Conservation (phyloP, 2,888 invertebrate species). For the Lissocephala sabroskyi region DNA sequence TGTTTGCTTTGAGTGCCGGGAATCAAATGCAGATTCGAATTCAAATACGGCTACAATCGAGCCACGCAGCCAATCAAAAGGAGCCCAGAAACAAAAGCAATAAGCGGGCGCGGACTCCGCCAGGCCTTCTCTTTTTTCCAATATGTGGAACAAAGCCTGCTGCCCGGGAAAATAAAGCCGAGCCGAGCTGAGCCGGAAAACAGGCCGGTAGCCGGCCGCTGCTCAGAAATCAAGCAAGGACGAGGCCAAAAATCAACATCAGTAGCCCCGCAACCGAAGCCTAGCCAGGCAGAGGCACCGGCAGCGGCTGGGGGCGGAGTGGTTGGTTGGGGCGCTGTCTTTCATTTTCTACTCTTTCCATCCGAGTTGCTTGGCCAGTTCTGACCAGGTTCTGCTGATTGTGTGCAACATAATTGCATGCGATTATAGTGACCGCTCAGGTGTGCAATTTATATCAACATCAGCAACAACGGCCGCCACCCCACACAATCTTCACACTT, state of each 20-base stretch:
- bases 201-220: not conserved
- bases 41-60: too few relatives aligned
- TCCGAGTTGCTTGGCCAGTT: constrained; percentile 48
- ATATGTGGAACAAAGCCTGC: constrained; percentile 35
- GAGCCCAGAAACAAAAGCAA: constrained; percentile 2
- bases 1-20: constrained; percentile 48
- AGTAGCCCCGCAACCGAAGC: constrained; percentile 17
- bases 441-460: constrained; percentile 69
- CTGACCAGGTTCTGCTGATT: constrained; percentile 35
- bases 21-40: constrained; percentile 15
- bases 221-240: constrained; percentile 42
- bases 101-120: constrained; percentile 3
- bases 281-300: not conserved
- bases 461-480: constrained; percentile 8
- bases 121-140: constrained; percentile 8
- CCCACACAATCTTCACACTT: constrained; percentile 30
- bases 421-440: constrained; percentile 72
- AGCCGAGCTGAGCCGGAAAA: constrained; percentile 8
- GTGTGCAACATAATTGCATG: constrained; percentile 72
- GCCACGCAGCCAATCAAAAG: too few relatives aligned
- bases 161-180: constrained; percentile 1
- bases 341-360: constrained; percentile 37
- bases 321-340: constrained; percentile 13
- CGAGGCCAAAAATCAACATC: constrained; percentile 46
- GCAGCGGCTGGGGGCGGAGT: constrained; percentile 6